phyloP scores from a whole-genome alignment of 2,888 invertebrate genomes.

The Callinectes sapidus region DNA sequence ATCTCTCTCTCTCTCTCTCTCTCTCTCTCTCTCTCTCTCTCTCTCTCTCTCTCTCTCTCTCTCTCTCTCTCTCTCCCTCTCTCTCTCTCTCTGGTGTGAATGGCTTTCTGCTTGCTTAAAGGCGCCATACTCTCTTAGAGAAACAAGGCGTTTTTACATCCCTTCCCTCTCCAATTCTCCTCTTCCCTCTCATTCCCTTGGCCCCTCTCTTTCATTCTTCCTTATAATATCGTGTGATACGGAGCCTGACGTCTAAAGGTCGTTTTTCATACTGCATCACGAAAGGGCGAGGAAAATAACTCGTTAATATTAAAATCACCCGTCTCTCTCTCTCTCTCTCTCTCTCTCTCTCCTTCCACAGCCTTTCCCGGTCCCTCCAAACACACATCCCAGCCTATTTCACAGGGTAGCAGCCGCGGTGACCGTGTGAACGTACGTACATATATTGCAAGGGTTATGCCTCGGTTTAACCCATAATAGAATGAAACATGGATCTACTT shows the following conservation, averaged over 20 bases:
- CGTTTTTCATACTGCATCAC: constrained; percentile 9
- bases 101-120: constrained; percentile 10
- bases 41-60: constrained; percentile 29
- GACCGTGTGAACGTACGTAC: not conserved
- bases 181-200: not conserved
- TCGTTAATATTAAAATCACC: not conserved
- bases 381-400: not conserved
- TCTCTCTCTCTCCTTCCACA: not conserved
- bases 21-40: not conserved
- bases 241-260: not conserved
- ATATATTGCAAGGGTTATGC: constrained; percentile 15
- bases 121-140: constrained; percentile 16
- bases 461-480: constrained; percentile 30
- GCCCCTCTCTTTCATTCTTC: not conserved
- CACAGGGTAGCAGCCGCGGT: not conserved
- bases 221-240: constrained; percentile 4
- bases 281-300: constrained; percentile 8
- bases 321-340: not conserved
- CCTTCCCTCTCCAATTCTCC: not conserved
- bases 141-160: constrained; percentile 10
- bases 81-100: not conserved
- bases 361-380: no score
- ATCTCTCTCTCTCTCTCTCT: not conserved
- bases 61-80: constrained; percentile 18
- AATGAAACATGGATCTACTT: constrained; percentile 31